Evolutionary conservation across 2,888 invertebrate genomes (phyloP), one percentile per base, ranked within the genome.

Genomic region (Odontomyia ornata): DNA sequence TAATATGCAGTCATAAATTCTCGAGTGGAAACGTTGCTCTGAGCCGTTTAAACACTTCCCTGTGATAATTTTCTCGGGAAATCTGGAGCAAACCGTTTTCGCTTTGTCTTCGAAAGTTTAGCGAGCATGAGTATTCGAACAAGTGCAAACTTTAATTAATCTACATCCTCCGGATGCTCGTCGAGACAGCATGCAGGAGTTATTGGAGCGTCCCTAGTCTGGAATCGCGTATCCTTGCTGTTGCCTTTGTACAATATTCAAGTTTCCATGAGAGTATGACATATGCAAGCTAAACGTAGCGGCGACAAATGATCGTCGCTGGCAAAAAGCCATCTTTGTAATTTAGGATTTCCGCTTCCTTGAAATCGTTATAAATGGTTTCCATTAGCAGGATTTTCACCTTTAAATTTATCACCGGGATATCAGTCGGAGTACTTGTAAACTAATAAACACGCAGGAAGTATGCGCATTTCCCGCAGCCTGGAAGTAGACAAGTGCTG

Each of bases 261-360:
- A 23, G 57, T 25, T 60, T 60, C 21, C 13, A 60, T 18, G 23
- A 15, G 4, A 15, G 11, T 64, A n/a, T 25, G 25, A 60, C 13
- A 13, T 25, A 60, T 21, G 25, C 60, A 60, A 60, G 23, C 13
- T 0, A 3, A 60, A 21, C 25, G 2, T 18, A 18, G 65, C 30
- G 65, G 67, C 46, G 13, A 15, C 21, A 18, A 9, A 65, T 15
- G 5, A 23, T 18, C 13, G 9, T 28, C 36, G n/a, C 13, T 2
- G 23, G 71, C 71, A 71, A 71, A 71, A 15, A 47, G 71, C 47
- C 67, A 64, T 28, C 28, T 28, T 13, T 21, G 47, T 71, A 71
- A 71, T 71, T 25, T 27, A 47, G 71, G 71, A 71, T 71, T 71
- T 71, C 71, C 71, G 71, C 25, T 46, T 71, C 46, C 46, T 15